A percentile compares a stretch with the other conserved stretches of the same genome.
Conservation (phyloP, 2,113 vertebrate genomes). For the Falcunculus frontatus region DNA sequence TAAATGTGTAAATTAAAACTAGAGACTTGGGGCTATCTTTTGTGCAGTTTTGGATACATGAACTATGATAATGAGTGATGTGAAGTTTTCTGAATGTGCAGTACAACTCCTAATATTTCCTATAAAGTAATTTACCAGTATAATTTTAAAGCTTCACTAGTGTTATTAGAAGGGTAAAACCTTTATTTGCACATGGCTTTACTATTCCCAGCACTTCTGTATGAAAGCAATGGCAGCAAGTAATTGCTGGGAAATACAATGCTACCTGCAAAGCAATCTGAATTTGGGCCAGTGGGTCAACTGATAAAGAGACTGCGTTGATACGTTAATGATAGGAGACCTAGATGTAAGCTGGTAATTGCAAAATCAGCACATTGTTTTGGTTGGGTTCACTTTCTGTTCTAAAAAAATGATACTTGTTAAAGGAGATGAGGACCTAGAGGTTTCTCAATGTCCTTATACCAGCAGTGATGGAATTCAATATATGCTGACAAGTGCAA, state of each 20-base stretch:
- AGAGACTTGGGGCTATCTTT: not conserved
- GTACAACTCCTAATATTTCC: not conserved
- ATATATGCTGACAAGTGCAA: not conserved
- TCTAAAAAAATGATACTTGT: not conserved
- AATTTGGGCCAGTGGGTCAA: not conserved
- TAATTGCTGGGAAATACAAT: not conserved
- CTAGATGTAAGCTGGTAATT: not conserved
- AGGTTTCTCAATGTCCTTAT: not conserved
- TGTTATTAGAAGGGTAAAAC: not conserved
- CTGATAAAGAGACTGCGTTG: not conserved
- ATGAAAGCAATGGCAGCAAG: not conserved
- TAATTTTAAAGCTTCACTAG: not conserved
- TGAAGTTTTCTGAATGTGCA: not conserved
- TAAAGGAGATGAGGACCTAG: not conserved
- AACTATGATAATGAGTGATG: not conserved
- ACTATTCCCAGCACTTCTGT: not conserved
- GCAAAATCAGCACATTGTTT: not conserved
- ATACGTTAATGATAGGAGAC: not conserved
- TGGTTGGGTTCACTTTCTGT: not conserved
- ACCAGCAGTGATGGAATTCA: not conserved
- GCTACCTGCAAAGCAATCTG: not conserved
- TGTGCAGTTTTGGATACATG: not conserved
- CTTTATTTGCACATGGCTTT: not conserved
- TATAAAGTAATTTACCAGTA: not conserved
- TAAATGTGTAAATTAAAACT: not conserved